These are phyloP conservation scores for Chloroclysta siterata DNA, from an alignment of 2,888 invertebrate species.

Conservation along the genomic window DNA sequence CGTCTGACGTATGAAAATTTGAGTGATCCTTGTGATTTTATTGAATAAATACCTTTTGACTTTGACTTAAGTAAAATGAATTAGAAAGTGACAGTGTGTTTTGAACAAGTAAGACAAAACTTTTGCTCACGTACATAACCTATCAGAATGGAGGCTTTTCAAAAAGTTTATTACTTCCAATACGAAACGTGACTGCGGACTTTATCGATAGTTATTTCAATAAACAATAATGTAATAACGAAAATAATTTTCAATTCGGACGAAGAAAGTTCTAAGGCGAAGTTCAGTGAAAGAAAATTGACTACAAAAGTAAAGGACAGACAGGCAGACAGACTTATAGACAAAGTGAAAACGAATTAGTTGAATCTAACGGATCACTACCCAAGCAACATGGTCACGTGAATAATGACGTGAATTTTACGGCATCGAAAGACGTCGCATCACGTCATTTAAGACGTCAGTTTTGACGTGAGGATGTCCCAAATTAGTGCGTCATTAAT, in stretches of 20 bases:
- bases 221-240: background rate
- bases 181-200: constrained; percentile 42
- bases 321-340: no score
- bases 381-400: no score
- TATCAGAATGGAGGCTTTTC: constrained; percentile 9
- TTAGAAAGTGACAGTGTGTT: background rate
- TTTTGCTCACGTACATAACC: constrained; percentile 43
- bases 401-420: no score
- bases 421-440: no score
- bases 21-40: no score
- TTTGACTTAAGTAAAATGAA: background rate
- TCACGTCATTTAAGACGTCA: no score
- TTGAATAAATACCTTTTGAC: no score
- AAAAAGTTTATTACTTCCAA: constrained; percentile 38
- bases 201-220: constrained; percentile 11
- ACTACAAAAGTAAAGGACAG: background rate
- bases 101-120: constrained; percentile 24
- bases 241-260: constrained; percentile 8
- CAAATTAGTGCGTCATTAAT: no score
- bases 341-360: no score
- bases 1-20: no score
- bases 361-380: no score
- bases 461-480: no score
- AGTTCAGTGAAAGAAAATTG: background rate
- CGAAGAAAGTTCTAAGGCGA: background rate